phyloP scores from a whole-genome alignment of 92 coral and sea anemone species.

The Micromussa lordhowensis region DNA sequence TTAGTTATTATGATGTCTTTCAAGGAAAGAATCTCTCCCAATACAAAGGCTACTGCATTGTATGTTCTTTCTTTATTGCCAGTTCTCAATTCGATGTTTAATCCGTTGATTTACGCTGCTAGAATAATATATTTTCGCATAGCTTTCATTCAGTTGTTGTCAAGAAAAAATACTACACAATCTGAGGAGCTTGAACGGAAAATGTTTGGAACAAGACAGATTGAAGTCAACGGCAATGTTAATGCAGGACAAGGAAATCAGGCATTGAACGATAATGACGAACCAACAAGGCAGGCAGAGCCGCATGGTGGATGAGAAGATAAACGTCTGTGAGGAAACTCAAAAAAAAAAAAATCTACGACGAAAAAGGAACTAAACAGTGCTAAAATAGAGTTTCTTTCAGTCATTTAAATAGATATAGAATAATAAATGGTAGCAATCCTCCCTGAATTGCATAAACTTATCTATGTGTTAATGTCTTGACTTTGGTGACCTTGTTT shows the following conservation, averaged over 20 bases:
- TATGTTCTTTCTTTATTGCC: not conserved
- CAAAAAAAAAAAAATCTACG: no score
- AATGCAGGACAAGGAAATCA: not conserved
- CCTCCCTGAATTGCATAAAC: no score
- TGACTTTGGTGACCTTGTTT: no score
- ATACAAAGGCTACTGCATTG: no score
- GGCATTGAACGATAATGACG: not conserved
- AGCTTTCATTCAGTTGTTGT: not conserved
- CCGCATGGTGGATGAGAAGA: not conserved
- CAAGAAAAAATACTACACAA: not conserved
- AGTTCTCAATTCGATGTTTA: not conserved
- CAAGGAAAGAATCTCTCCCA: not conserved
- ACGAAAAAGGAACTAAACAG: no score
- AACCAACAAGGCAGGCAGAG: not conserved
- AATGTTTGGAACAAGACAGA: not conserved
- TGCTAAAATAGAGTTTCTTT: no score
- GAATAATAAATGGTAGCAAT: no score
- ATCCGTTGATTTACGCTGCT: constrained; percentile 4
- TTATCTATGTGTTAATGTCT: no score
- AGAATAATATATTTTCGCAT: not conserved
- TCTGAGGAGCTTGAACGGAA: not conserved
- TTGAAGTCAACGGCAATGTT: not conserved
- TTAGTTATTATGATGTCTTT: not conserved
- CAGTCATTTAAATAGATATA: no score
- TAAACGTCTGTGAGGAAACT: not conserved